These are phyloP conservation scores for Heterotilapia buettikoferi DNA, from an alignment of 2,113 vertebrate species.

Conservation along the genomic window DNA sequence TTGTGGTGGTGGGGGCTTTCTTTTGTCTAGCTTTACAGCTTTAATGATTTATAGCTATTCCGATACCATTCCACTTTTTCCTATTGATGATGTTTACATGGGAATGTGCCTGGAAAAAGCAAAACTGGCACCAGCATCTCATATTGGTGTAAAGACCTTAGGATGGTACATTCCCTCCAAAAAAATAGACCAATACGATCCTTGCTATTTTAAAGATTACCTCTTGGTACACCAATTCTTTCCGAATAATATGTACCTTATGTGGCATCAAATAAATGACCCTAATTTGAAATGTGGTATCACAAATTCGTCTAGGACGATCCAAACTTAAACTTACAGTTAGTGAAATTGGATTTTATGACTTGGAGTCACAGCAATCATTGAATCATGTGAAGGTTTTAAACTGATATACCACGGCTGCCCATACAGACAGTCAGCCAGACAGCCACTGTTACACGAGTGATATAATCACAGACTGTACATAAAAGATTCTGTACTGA, in stretches of 20 bases:
- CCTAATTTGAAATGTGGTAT: constrained; percentile 27
- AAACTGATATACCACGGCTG: background rate
- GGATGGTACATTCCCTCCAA: constrained; percentile 2
- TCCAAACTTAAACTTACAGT: background rate
- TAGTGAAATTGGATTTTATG: background rate
- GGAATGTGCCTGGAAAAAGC: constrained; percentile 69
- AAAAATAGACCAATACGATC: constrained; percentile 37
- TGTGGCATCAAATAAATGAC: constrained; percentile 69
- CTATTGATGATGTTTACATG: constrained; percentile 60
- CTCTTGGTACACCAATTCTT: constrained; percentile 71
- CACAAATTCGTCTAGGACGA: background rate
- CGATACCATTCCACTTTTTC: background rate
- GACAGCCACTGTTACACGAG: background rate
- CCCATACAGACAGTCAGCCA: background rate
- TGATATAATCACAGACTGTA: background rate
- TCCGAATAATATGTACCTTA: constrained; percentile 55
- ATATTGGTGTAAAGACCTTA: constrained; percentile 37
- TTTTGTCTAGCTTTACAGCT: constrained; percentile 73
- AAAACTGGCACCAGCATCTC: constrained; percentile 28
- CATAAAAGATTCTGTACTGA: background rate
- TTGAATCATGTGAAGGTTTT: background rate
- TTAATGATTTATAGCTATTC: constrained; percentile 57
- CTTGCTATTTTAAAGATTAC: constrained; percentile 70
- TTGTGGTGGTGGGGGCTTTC: constrained; percentile 73
- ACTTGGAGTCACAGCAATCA: background rate